Base-by-base conservation (phyloP, 2,113 vertebrate species). In the Callopanchax toddi region DNA sequence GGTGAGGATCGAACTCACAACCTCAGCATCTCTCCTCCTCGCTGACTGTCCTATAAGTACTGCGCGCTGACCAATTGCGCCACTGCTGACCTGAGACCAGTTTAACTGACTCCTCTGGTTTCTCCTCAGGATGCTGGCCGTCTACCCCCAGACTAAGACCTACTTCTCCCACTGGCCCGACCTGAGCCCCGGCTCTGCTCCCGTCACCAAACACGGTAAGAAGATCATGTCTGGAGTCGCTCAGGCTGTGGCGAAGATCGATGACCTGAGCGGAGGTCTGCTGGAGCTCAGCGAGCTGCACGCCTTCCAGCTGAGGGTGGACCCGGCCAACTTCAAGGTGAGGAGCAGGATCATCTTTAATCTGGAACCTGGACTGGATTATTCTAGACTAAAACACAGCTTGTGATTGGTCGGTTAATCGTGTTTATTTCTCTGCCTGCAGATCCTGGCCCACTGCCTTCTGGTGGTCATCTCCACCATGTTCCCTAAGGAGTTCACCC, bases 301-400 rank as follows among this genome's bases (percentile, higher is more conserved):
- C 0, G 95, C 94, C 48, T 91, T 93, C 36, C 78, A 89, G 50
- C 77, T 97, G 70, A 92, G 91, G 0, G 89, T 98, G 64, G 96
- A 95, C 40, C 95, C 94, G 0, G 81, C 85, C 82, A 96, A 95
- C 90, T 97, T 96, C 78, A 93, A 89, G 91, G 95, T 95, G 48
- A 71, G 58, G 11, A 22, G 3, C 43, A n/a, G n/a, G n/a, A n/a
- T n/a, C n/a, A n/a, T n/a, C n/a, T n/a, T n/a, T n/a, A n/a, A n/a
- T n/a, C n/a, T n/a, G n/a, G n/a, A n/a, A 21, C 29, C 29, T 32
- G 29, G 1, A 6, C 29, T 32, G 29, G 29, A 32, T 9, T 32
- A 11, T n/a, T n/a, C n/a, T n/a, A n/a, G n/a, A n/a, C n/a, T n/a
- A n/a, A n/a, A n/a, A n/a, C n/a, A n/a, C n/a, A n/a, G n/a, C n/a